Evolutionary conservation across 1,140 invertebrate species (phyloP).

Genomic region (Lanistes nyassanus): DNA sequence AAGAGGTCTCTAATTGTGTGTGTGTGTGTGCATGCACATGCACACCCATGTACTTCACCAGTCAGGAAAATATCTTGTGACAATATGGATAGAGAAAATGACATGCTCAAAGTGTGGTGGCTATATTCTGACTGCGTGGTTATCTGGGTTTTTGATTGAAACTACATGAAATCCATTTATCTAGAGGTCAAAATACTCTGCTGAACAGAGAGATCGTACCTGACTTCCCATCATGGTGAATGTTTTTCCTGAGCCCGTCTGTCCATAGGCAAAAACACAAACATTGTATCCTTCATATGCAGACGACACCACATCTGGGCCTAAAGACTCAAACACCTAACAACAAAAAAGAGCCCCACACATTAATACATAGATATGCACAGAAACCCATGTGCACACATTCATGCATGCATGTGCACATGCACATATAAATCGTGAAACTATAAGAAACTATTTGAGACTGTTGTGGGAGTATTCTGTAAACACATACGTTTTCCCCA

Average conservation of each 20-base stretch:
- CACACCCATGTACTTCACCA: slow-evolving; percentile 18
- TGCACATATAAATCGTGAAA: background rate
- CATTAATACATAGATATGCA: slow-evolving; percentile 1
- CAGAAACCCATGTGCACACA: background rate
- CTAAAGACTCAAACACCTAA: slow-evolving; percentile 86
- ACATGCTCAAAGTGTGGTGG: too few relatives aligned
- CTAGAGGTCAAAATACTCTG: too few relatives aligned
- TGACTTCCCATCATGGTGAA: slow-evolving; percentile 72
- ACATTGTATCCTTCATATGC: slow-evolving; percentile 94
- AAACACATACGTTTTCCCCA: too few relatives aligned
- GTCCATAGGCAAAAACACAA: slow-evolving; percentile 96
- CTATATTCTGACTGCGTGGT: too few relatives aligned
- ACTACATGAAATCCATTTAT: too few relatives aligned
- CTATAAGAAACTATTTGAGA: too few relatives aligned
- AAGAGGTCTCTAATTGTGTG: too few relatives aligned
- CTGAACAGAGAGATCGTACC: slow-evolving; percentile 60
- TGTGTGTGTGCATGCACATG: background rate
- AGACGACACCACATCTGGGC: slow-evolving; percentile 81
- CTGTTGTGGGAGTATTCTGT: too few relatives aligned
- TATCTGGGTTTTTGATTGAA: too few relatives aligned
- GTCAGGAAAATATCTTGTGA: too few relatives aligned
- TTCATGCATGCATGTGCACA: background rate
- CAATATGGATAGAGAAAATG: too few relatives aligned
- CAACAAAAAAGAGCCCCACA: slow-evolving; percentile 31
- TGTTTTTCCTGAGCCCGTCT: slow-evolving; percentile 94